Evolutionary conservation across 2,113 vertebrate species (phyloP).

Genomic region (Numida meleagris): DNA sequence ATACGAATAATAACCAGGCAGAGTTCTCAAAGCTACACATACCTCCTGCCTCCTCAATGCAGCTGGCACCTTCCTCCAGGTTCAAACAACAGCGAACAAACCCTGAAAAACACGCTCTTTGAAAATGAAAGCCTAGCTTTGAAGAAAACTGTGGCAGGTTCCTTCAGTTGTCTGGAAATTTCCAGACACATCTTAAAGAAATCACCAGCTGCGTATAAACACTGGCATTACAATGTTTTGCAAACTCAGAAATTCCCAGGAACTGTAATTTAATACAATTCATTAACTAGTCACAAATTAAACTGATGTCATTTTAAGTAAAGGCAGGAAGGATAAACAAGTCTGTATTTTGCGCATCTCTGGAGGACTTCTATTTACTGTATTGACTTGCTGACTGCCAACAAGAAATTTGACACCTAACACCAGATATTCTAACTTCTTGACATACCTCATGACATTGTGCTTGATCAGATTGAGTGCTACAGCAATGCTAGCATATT

Average conservation of each 20-base stretch:
- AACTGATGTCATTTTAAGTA: not conserved
- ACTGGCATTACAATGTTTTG: not conserved
- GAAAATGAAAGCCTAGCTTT: not conserved
- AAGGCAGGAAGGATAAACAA: conserved; percentile 3
- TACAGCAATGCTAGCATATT: not conserved
- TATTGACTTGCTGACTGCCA: not conserved
- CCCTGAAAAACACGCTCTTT: not conserved
- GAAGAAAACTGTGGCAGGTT: not conserved
- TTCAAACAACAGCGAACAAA: not conserved
- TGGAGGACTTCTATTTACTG: not conserved
- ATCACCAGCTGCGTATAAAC: not conserved
- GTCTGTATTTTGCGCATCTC: not conserved
- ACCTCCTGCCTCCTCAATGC: not conserved
- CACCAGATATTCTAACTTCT: not conserved
- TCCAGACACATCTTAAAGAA: not conserved
- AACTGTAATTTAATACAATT: not conserved
- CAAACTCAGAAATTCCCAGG: not conserved
- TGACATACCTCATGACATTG: not conserved
- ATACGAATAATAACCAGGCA: not conserved
- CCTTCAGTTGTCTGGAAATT: not conserved
- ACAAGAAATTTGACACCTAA: not conserved
- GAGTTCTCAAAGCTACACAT: not conserved
- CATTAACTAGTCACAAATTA: conserved; percentile 25
- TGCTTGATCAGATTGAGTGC: not conserved
- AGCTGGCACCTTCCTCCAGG: not conserved